Evolutionary conservation across 2,888 invertebrate species (phyloP).

Genomic region (Meteorus colon): DNA sequence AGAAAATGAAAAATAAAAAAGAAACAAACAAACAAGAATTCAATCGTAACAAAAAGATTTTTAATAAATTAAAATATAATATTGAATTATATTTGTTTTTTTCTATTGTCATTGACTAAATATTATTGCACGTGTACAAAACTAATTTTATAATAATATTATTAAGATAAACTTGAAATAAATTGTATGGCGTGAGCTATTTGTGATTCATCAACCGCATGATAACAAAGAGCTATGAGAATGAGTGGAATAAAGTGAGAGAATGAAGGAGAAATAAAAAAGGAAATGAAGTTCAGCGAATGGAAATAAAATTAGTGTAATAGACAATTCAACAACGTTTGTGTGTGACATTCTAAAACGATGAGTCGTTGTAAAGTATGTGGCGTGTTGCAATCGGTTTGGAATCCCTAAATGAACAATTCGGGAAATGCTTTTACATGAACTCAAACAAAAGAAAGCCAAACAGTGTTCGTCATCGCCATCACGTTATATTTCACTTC

Average conservation of each 20-base stretch:
- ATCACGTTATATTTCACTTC: slow-evolving; percentile 48
- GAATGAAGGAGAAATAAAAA: background rate
- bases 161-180: background rate
- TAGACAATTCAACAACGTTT: background rate
- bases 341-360: slow-evolving; percentile 33
- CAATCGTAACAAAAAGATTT: background rate
- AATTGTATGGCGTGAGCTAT: background rate
- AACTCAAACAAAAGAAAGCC: slow-evolving; percentile 44
- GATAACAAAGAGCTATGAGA: background rate
- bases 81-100: background rate
- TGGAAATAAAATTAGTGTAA: background rate
- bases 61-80: background rate
- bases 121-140: background rate
- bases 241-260: background rate
- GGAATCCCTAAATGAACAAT: slow-evolving; percentile 57
- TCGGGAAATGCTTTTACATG: slow-evolving; percentile 41
- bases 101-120: background rate
- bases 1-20: background rate
- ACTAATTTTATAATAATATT: background rate
- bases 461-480: slow-evolving; percentile 53
- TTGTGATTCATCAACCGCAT: background rate
- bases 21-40: background rate
- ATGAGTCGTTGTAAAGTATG: slow-evolving; percentile 19
- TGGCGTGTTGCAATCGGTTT: slow-evolving; percentile 50
- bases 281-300: background rate